These are phyloP conservation scores for Alsophila aescularia DNA, from an alignment of 2,888 invertebrate species.

Conservation along the genomic window DNA sequence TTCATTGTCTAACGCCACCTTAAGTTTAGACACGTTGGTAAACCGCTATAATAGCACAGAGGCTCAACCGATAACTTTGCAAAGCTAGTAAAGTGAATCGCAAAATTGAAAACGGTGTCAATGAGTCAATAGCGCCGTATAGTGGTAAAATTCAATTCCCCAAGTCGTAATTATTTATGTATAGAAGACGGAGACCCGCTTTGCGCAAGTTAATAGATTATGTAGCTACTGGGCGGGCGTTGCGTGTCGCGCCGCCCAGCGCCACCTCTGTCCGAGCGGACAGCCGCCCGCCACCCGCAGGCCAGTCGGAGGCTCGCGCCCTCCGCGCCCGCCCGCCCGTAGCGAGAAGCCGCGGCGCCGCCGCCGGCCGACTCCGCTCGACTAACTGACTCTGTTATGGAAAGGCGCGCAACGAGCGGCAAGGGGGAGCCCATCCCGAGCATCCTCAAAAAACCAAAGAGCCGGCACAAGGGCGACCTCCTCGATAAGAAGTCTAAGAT, in stretches of 20 bases:
- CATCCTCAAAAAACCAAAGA: slow-evolving; percentile 77
- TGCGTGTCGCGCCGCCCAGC: slow-evolving; percentile 56
- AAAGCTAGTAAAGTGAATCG: neutral
- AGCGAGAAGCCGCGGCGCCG: slow-evolving; percentile 44
- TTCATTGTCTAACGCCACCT: too few species aligned
- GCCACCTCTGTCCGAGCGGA: slow-evolving; percentile 66
- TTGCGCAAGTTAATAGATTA: slow-evolving; percentile 68
- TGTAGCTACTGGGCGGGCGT: slow-evolving; percentile 47
- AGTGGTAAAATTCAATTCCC: slow-evolving; percentile 28
- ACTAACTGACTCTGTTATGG: slow-evolving; percentile 70
- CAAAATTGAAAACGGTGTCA: slow-evolving; percentile 35
- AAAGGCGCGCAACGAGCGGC: slow-evolving; percentile 71
- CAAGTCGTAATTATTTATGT: slow-evolving; percentile 34
- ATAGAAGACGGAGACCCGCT: slow-evolving; percentile 71
- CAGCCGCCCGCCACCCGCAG: slow-evolving; percentile 47
- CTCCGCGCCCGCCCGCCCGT: slow-evolving; percentile 76
- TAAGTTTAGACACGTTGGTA: too few species aligned
- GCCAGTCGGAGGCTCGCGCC: slow-evolving; percentile 79
- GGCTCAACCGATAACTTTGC: too few species aligned
- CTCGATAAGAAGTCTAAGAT: slow-evolving; percentile 78
- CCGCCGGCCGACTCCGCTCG: slow-evolving; percentile 53
- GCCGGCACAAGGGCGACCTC: slow-evolving; percentile 67
- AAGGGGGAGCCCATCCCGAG: slow-evolving; percentile 78
- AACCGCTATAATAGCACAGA: too few species aligned
- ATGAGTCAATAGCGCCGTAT: slow-evolving; percentile 39